A percentile compares a stretch with the other conserved stretches of the same genome.
phyloP scores from a whole-genome alignment of 2,113 vertebrate genomes.

The Jacana jacana region DNA sequence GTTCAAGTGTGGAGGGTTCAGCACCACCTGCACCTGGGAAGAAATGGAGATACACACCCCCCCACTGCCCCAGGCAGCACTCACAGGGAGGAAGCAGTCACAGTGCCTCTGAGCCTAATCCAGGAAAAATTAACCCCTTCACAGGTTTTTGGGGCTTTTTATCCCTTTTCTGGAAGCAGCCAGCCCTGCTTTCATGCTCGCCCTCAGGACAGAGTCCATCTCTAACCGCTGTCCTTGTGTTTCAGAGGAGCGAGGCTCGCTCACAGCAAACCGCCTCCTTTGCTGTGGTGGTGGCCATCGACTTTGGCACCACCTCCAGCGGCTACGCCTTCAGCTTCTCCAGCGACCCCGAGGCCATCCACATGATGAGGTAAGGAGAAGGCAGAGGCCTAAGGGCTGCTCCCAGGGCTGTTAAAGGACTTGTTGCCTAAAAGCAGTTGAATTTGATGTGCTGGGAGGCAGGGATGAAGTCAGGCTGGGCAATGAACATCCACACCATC shows the following conservation, averaged over 20 bases:
- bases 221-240: background rate
- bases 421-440: accelerated
- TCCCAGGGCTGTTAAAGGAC: accelerated
- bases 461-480: background rate
- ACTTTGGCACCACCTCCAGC: slow-evolving; percentile 94
- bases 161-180: too few relatives aligned
- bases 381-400: accelerated
- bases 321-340: slow-evolving; percentile 96
- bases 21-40: accelerated
- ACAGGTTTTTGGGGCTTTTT: accelerated
- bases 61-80: too few relatives aligned
- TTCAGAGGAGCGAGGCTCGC: slow-evolving; percentile 80
- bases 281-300: slow-evolving; percentile 90
- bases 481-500: accelerated
- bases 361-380: slow-evolving; percentile 91
- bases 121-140: accelerated
- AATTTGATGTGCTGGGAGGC: background rate
- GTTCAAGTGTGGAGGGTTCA: background rate
- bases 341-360: slow-evolving; percentile 90
- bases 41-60: background rate
- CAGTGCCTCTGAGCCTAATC: accelerated
- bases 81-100: background rate
- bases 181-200: accelerated
- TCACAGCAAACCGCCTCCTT: slow-evolving; percentile 73
- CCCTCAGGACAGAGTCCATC: background rate